Conservation (phyloP, 2,888 invertebrate genomes). For the Eucriotettix oculatus region DNA sequence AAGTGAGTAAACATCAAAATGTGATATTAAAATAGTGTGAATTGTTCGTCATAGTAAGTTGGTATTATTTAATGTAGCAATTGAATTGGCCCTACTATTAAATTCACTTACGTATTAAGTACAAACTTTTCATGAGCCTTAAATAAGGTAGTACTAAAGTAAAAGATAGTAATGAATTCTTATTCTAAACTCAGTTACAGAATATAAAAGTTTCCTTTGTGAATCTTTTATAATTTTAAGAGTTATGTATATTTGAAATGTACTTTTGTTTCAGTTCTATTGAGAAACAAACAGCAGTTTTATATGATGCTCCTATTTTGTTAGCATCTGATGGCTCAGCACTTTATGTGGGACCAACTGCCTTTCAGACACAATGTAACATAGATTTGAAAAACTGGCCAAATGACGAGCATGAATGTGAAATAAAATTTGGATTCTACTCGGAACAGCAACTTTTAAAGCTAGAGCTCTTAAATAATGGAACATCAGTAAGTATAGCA, state of each 20-base stretch:
- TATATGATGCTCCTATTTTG: constrained; percentile 19
- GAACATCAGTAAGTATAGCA: no score
- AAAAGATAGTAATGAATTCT: no score
- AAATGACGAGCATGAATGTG: constrained; percentile 24
- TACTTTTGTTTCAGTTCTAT: constrained; percentile 19
- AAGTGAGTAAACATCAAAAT: constrained; percentile 24
- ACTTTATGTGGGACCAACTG: constrained; percentile 21
- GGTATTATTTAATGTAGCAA: not conserved
- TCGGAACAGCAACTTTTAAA: constrained; percentile 15
- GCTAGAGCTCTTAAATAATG: no score
- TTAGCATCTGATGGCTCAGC: constrained; percentile 21
- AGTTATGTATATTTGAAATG: not conserved
- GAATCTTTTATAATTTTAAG: not conserved
- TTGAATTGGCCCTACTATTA: no score
- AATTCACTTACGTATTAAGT: no score
- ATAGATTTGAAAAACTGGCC: constrained; percentile 26
- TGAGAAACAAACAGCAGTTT: constrained; percentile 16
- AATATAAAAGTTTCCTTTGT: no score
- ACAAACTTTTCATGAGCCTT: no score
- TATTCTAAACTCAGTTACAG: no score
- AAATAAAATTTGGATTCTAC: constrained; percentile 23
- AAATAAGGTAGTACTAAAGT: no score
- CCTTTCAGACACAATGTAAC: constrained; percentile 23
- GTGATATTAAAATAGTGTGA: not conserved
- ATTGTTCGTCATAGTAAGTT: not conserved